These are phyloP conservation scores for Cephalopterus ornatus DNA, from an alignment of 2,113 vertebrate genomes.

Conservation along the genomic window DNA sequence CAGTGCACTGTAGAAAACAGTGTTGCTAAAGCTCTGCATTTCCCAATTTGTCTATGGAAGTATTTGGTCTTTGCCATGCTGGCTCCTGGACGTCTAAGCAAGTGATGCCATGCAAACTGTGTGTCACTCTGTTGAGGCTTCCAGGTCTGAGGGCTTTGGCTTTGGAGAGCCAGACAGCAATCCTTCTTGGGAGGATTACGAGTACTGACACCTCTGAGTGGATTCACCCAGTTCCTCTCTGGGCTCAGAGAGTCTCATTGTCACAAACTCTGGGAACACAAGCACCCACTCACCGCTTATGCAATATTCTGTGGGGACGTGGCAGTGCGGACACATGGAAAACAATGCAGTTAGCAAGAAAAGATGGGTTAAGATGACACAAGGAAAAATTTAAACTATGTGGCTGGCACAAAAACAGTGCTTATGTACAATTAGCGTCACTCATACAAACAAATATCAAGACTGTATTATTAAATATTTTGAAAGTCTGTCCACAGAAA, in stretches of 20 bases:
- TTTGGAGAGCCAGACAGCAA: background rate
- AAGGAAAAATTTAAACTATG: background rate
- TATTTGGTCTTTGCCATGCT: background rate
- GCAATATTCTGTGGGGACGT: background rate
- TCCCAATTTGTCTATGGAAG: background rate
- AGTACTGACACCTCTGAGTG: background rate
- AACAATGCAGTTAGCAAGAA: background rate
- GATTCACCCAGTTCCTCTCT: background rate
- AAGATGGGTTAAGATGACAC: background rate
- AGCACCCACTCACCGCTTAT: rapidly evolving
- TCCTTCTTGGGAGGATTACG: background rate
- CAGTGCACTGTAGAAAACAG: background rate
- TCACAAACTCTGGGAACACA: background rate
- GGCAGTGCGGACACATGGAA: background rate
- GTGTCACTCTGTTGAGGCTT: background rate
- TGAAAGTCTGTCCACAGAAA: background rate
- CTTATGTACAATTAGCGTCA: background rate
- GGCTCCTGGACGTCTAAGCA: background rate
- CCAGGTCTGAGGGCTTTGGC: background rate
- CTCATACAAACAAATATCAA: background rate
- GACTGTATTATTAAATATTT: background rate
- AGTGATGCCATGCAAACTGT: background rate
- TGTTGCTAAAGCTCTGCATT: background rate
- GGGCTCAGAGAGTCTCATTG: background rate
- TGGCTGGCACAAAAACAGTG: background rate